These are phyloP conservation scores for Proteles cristata DNA, from an alignment of 2,113 vertebrate genomes.

Conservation along the genomic window DNA sequence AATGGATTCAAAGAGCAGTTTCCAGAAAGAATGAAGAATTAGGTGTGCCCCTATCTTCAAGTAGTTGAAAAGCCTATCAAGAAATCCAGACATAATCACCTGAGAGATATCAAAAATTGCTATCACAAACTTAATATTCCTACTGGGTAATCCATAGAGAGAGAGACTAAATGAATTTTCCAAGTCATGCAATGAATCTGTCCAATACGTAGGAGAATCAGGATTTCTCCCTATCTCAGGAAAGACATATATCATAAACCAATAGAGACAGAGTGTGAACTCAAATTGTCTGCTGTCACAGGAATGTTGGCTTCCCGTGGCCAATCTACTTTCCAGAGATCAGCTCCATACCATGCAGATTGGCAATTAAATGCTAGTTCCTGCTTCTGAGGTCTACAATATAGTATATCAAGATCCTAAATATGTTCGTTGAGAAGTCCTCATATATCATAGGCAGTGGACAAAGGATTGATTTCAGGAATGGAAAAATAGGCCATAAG, in stretches of 20 bases:
- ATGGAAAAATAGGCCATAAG: not conserved
- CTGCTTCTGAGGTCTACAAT: not conserved
- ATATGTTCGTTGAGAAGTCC: conserved; percentile 12
- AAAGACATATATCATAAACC: conserved; percentile 23
- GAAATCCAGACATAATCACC: not conserved
- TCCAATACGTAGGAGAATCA: not conserved
- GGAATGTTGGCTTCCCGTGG: not conserved
- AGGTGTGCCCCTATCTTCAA: not conserved
- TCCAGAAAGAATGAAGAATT: conserved; percentile 52
- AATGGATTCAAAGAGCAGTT: not conserved
- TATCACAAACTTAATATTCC: conserved; percentile 23
- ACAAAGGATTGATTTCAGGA: not conserved
- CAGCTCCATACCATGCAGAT: not conserved
- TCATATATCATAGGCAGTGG: not conserved
- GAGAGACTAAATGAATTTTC: not conserved
- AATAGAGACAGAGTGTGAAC: not conserved
- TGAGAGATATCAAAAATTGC: not conserved
- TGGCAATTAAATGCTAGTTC: not conserved
- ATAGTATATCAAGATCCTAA: not conserved
- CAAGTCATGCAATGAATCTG: not conserved
- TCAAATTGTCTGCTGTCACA: not conserved
- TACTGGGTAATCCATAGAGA: not conserved
- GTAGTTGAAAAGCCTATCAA: not conserved
- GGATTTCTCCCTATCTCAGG: not conserved
- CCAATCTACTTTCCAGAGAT: not conserved